These are phyloP conservation scores for Glyphotaelius pellucidus DNA, from an alignment of 2,888 invertebrate species.

Conservation along the genomic window DNA sequence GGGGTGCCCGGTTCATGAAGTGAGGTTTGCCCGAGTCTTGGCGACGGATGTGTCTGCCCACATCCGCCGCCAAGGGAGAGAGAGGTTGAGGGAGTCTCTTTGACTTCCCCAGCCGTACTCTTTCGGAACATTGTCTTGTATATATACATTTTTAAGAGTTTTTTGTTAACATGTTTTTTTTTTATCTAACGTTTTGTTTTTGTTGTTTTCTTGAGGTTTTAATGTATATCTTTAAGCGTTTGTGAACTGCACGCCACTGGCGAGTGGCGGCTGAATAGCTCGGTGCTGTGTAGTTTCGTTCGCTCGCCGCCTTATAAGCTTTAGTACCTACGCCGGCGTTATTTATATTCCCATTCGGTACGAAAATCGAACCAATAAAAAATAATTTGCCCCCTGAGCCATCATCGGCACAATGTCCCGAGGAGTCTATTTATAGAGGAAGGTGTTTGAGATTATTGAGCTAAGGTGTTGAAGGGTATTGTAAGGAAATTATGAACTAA, in stretches of 20 bases:
- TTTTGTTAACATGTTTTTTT: too few species aligned
- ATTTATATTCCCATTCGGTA: not conserved
- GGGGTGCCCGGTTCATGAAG: too few species aligned
- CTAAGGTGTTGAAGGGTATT: not conserved
- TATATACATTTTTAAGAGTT: too few species aligned
- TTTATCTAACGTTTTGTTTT: too few species aligned
- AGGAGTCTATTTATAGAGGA: not conserved
- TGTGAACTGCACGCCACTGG: not conserved
- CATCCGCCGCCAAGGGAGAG: too few species aligned
- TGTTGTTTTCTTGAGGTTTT: too few species aligned
- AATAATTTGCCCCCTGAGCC: not conserved
- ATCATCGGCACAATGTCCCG: not conserved
- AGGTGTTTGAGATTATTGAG: not conserved
- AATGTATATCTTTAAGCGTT: too few species aligned
- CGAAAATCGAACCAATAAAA: not conserved
- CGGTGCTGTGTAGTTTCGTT: not conserved
- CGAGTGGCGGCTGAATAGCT: not conserved
- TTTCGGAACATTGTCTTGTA: too few species aligned
- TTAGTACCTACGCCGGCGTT: not conserved
- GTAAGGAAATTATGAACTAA: not conserved
- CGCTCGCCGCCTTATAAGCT: not conserved
- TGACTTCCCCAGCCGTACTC: too few species aligned
- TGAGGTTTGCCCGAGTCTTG: too few species aligned
- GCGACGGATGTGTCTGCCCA: too few species aligned
- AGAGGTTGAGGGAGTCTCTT: too few species aligned